Base-by-base conservation (phyloP, 1,140 invertebrate genomes). In the Chrysopa pallens region DNA sequence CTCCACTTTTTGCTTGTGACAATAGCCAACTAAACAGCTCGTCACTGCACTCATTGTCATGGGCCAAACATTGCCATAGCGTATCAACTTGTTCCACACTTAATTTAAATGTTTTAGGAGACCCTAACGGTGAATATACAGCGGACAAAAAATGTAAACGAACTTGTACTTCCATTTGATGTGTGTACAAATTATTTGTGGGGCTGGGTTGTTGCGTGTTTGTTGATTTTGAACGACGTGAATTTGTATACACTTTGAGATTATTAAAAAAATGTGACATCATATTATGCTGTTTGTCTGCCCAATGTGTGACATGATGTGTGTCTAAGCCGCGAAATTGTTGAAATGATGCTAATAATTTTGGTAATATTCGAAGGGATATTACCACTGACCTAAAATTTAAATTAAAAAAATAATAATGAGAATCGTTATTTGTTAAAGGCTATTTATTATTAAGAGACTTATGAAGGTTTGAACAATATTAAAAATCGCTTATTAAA, bases 211-310 rank as follows among this genome's bases (percentile, higher is more conserved):
- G 47, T 12, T 63, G 56, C 15, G 45, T 48, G 6, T 50, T 29
- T n/a, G 41, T 27, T 4, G 49, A 46, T 29, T 52, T 36, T 8
- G 44, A 33, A 4, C 39, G 14, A 50, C 36, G 44, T 50, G 39
- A 46, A 52, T 43, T 40, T 55, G 40, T 53, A 47, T 82, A 84
- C 29, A 73, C 69, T 15, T 75, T 76, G 36, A 83, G 57, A 58
- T 93, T 88, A 52, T 82, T 82, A 49, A 95, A 91, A 62, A 94
- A 94, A 59, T 88, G 74, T 9, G 78, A 73, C 82, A 93, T 87
- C 88, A 94, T 90, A 39, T 80, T 72, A 52, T 87, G 77, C 49
- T 91, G 82, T 33, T 78, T 73, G 53, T 94, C 88, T 4, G 88
- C 87, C 87, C 87, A 93, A 52, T 84, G 74, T 0, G 84, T 84